phyloP scores from a whole-genome alignment of 2,113 vertebrate species.

The Grus americana region DNA sequence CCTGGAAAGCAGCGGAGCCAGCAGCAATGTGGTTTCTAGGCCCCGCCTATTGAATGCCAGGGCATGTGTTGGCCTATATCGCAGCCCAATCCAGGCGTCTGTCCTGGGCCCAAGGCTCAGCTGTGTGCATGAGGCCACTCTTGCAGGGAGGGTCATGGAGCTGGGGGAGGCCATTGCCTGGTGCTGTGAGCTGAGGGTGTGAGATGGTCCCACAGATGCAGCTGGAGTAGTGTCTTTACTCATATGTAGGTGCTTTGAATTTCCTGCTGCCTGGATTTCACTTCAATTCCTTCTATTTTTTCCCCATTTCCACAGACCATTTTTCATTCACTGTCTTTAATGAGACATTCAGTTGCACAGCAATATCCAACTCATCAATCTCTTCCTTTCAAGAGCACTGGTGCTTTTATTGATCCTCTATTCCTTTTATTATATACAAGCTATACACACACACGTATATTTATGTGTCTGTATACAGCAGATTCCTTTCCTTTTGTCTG shows the following conservation, averaged over 20 bases:
- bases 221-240: background rate
- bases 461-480: background rate
- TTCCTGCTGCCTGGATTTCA: background rate
- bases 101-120: background rate
- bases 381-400: constrained; percentile 15
- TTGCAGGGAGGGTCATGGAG: accelerated
- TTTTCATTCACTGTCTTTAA: constrained; percentile 44
- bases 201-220: background rate
- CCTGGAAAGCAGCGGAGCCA: background rate
- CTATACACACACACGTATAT: background rate
- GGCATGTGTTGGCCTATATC: accelerated
- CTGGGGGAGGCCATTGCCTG: background rate
- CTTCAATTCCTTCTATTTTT: background rate
- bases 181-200: background rate
- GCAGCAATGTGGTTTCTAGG: background rate
- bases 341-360: constrained; percentile 23
- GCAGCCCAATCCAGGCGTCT: background rate
- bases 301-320: background rate
- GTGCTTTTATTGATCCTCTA: background rate
- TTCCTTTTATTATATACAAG: background rate
- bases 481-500: background rate
- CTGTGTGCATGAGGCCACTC: background rate
- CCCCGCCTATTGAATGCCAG: background rate
- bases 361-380: constrained; percentile 43
- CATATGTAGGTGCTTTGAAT: background rate